Evolutionary conservation across 1,140 invertebrate genomes (phyloP).

Genomic region (Oedothorax gibbosus): DNA sequence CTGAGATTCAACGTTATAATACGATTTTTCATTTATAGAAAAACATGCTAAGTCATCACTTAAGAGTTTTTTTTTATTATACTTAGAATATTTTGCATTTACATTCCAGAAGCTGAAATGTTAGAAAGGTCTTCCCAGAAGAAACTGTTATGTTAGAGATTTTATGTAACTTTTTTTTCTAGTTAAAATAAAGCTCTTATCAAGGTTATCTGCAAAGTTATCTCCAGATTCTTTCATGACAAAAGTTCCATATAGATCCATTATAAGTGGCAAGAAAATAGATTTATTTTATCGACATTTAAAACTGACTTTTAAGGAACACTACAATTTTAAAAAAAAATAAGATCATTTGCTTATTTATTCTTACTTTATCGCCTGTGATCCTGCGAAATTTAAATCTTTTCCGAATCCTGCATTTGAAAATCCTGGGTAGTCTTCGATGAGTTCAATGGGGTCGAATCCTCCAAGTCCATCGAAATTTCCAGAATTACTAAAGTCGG

Average conservation of each 20-base stretch:
- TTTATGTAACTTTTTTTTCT: neutral
- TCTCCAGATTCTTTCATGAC: neutral
- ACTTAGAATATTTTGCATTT: no score
- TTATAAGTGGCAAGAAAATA: no score
- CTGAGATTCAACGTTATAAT: no score
- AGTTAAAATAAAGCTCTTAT: neutral
- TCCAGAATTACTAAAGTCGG: conserved; percentile 4
- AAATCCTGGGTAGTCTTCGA: conserved; percentile 50
- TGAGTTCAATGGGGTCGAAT: conserved; percentile 25
- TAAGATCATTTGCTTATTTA: neutral
- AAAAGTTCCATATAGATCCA: no score
- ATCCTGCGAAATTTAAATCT: conserved; percentile 52
- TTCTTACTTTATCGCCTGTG: conserved; percentile 37
- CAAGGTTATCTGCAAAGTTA: neutral
- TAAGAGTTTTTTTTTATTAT: no score
- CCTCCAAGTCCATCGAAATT: conserved; percentile 37
- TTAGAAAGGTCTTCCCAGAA: no score
- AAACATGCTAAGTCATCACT: no score
- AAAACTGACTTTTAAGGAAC: no score
- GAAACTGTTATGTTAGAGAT: neutral
- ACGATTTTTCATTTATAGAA: no score
- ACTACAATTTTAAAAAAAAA: no score
- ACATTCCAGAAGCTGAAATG: neutral
- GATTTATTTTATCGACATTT: no score
- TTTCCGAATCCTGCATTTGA: conserved; percentile 40